Evolutionary conservation across 2,888 invertebrate species (phyloP), one percentile per base, ranked within the genome.

Genomic region (Ariolimax columbianus): DNA sequence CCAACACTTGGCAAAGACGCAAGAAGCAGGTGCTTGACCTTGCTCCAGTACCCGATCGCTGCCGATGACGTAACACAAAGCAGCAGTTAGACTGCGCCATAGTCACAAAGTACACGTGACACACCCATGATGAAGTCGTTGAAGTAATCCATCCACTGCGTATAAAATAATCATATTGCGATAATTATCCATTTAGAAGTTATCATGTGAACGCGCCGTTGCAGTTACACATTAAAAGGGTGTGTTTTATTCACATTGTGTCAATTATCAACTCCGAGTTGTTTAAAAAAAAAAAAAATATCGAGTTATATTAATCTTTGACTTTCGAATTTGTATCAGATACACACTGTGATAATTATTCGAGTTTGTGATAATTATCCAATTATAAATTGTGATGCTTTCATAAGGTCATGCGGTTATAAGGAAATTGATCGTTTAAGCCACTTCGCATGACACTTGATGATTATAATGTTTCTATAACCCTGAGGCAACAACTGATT

Each of bases 31-130:
- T 26, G 26, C 72, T 55, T 7, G 66, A 47, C 38, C 66, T 66
- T n/a, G 66, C 68, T 30, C 77, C 2, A 23, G 30, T 9, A 40
- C 19, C 4, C 1, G 36, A 33, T 47, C 83, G 66, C 68, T 66
- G 77, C 26, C 68, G 77, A 66, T 77, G 77, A 66, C 43, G 68
- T 47, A 63, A 33, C 51, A 43, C 73, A 40, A 36, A 77, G 51
- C 51, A n/a, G 30, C 77, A 83, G 51, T 77, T 77, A 47, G 30
- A 66, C 26, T 38, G 77, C 55, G 63, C 83, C 83, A 83, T 83
- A 33, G 26, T 83, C 68, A 83, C 83, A 83, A 75, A 40, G 11
- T 63, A 19, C 36, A 23, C 30, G 30, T 33, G 9, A 66, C 38
- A 14, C 11, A 36, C 33, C 6, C 66, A 66, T 36, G 9, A 36